Conservation (phyloP, 2,888 invertebrate species). For the Ochropleura plecta region DNA sequence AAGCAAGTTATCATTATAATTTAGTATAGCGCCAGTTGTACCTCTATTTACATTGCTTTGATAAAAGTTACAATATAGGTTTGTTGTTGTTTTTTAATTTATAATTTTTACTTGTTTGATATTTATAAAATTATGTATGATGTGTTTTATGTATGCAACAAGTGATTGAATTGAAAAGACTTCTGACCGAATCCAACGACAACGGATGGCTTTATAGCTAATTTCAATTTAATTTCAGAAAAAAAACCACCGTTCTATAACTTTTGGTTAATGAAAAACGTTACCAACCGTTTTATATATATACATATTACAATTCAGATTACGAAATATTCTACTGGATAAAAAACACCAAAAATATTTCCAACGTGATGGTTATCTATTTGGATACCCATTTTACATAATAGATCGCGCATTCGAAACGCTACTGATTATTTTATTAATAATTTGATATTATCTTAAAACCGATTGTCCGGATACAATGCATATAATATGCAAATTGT, state of each 20-base stretch:
- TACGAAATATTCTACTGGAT: background rate
- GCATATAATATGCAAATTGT: slow-evolving; percentile 53
- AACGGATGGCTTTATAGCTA: background rate
- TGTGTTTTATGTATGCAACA: background rate
- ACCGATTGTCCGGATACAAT: slow-evolving; percentile 23
- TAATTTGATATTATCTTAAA: slow-evolving; percentile 39
- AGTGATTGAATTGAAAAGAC: background rate
- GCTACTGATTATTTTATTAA: slow-evolving; percentile 40
- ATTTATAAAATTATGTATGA: background rate
- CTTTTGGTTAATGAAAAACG: background rate
- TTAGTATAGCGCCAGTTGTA: slow-evolving; percentile 33
- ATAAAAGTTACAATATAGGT: background rate
- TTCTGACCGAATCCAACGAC: background rate
- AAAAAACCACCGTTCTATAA: background rate
- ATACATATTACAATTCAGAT: slow-evolving; percentile 8
- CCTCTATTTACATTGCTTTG: slow-evolving; percentile 2
- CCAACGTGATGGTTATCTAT: slow-evolving; percentile 28
- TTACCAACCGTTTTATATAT: slow-evolving; percentile 23
- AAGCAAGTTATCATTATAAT: slow-evolving; percentile 29
- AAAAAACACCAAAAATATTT: slow-evolving; percentile 22
- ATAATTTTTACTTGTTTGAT: background rate
- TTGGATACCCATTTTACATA: slow-evolving; percentile 41
- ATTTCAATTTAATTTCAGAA: background rate
- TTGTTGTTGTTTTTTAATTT: background rate
- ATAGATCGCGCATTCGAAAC: slow-evolving; percentile 16